Conservation (phyloP, 2,113 vertebrate genomes). For the Prunella himalayana region DNA sequence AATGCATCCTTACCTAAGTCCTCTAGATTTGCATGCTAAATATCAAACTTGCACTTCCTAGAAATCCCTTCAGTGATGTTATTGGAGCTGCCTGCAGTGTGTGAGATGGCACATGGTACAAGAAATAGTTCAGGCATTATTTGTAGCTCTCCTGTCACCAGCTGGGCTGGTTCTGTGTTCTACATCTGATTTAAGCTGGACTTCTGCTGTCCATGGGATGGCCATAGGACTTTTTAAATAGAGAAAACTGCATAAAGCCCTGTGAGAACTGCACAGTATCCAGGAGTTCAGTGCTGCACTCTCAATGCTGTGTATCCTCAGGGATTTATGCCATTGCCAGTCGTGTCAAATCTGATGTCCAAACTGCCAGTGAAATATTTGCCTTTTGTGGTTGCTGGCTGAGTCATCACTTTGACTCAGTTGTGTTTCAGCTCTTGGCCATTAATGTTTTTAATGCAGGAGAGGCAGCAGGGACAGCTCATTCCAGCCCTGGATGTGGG, state of each 20-base stretch:
- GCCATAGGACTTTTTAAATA: neutral
- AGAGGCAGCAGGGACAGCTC: neutral
- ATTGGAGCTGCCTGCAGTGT: neutral
- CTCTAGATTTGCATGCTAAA: neutral
- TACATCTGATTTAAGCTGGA: neutral
- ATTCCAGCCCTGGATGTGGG: neutral
- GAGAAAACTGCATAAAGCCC: neutral
- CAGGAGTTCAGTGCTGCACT: neutral
- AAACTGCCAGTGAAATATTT: neutral
- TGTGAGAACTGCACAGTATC: neutral
- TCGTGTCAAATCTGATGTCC: neutral
- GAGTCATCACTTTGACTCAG: neutral
- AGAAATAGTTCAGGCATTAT: neutral
- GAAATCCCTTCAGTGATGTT: neutral
- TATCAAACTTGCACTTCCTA: neutral
- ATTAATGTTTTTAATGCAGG: neutral
- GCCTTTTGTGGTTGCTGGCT: neutral
- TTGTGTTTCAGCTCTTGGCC: neutral
- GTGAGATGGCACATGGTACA: neutral
- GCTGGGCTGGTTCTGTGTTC: neutral
- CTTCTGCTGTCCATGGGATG: neutral
- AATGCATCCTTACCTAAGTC: neutral
- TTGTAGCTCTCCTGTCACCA: too few relatives aligned
- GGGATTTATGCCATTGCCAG: neutral
- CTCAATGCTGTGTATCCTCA: neutral